Evolutionary conservation across 2,888 invertebrate genomes (phyloP), one percentile per base, ranked within the genome.

Genomic region (Ectemnius continuus): DNA sequence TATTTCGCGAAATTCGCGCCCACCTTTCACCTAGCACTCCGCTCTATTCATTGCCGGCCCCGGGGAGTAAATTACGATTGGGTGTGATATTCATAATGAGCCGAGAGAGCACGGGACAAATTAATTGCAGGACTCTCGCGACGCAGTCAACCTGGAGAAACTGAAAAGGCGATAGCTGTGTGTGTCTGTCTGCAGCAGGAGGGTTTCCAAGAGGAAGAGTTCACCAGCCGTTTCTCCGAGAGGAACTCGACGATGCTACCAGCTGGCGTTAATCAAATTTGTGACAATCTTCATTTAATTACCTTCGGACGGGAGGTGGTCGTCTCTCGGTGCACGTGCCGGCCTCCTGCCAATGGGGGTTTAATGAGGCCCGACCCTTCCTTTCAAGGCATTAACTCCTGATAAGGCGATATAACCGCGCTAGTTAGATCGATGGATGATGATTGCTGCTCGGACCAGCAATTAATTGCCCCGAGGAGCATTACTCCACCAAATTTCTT

Each of bases 371-470:
- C 59, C 62, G 56, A 23, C 63, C 78, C 78, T 71, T 75, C 79
- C 79, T 79, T 75, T 74, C 64, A 74, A n/a, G 70, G 68, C 73
- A 75, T 78, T 78, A 78, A 68, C 47, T 36, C 61, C 75, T 62
- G 75, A 75, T 75, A 72, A 79, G 74, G 63, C 62, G 63, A 11
- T 69, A 11, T 69, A 78, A 67, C 68, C 61, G 72, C 66, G 65
- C 75, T 70, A 66, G 70, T 60, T 70, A 75, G 79, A 78, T 79
- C 79, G 73, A 68, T 70, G 70, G 75, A 75, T 78, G 79, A 79
- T 78, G 79, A 79, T 78, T 75, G 72, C 46, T 63, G 56, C 47
- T 23, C 28, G 26, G 26, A 58, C 46, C 63, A 47, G 73, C 61
- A 69, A 52, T 58, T 69, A 76, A 77, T 77, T 69, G 76, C 26